Percentiles rank a stretch among this genome's conserved stretches.
These are phyloP conservation scores for Ptyas mucosa DNA, from an alignment of 2,113 vertebrate genomes.

Conservation along the genomic window DNA sequence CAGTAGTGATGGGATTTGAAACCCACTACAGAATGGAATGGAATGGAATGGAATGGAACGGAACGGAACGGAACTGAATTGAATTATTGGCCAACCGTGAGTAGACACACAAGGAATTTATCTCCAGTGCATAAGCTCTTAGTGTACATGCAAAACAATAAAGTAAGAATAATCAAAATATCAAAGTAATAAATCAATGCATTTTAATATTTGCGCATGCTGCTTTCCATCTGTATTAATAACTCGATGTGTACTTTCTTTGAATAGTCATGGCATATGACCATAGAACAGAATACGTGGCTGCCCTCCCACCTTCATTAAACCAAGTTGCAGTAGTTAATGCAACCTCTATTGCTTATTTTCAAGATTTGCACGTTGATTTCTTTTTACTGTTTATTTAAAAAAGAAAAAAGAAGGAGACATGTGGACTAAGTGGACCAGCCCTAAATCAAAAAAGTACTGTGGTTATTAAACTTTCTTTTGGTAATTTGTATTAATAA, in stretches of 20 bases:
- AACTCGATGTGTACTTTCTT: neutral
- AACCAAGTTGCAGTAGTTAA: neutral
- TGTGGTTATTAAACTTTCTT: neutral
- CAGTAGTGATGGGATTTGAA: too few relatives aligned
- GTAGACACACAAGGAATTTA: neutral
- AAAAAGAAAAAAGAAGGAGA: neutral
- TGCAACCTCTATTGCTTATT: neutral
- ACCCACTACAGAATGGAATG: too few relatives aligned
- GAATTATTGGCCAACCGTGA: neutral
- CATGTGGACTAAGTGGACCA: neutral
- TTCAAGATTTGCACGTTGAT: neutral
- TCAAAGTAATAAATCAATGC: neutral
- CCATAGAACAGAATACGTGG: neutral
- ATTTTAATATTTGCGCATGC: neutral
- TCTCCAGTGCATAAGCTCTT: neutral
- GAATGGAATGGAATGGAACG: too few relatives aligned
- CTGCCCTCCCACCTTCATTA: neutral
- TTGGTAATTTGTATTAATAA: neutral
- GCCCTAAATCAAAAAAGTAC: neutral
- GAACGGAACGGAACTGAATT: too few relatives aligned
- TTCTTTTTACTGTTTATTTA: neutral
- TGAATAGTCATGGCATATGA: neutral
- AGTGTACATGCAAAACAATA: neutral
- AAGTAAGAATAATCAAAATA: neutral
- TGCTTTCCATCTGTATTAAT: neutral